Evolutionary conservation across 2,888 invertebrate genomes (phyloP), one percentile per base, ranked within the genome.

Genomic region (Diaphora mendica): DNA sequence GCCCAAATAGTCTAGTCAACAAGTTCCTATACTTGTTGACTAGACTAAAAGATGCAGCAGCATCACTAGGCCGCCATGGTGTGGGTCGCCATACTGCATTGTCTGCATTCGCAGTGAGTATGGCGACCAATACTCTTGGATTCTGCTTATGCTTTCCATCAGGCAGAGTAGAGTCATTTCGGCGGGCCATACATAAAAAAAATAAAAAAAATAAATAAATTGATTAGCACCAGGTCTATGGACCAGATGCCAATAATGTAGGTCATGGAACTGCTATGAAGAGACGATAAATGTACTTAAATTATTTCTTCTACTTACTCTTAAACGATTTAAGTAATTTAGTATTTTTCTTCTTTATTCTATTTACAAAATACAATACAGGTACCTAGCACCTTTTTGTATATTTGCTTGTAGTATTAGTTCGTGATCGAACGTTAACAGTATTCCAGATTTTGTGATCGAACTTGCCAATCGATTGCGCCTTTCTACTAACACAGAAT

Each of bases 401-500:
- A 20, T 59, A 59, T 59, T n/a, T 59, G 3, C 59, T 26, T 59
- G 26, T 26, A 13, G 59, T 59, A 59, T 11, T 30, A 30, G 26
- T 13, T 59, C 7, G 59, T 30, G 59, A 30, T 59, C 59, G 0
- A 59, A 59, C 26, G 59, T 15, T 30, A 62, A 62, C 17, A 62
- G 30, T 30, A 62, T 30, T 17, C 17, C 30, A 62, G 2, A 62
- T 62, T 62, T 30, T 62, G 30, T 17, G 62, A 26, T 62, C 30
- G 15, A 62, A 17, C 26, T 17, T 30, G 15, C 17, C 62, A 30
- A 62, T 7, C 8, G 30, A 59, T 26, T 26, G 59, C 71, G 77
- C 77, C 73, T 73, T 71, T 71, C 71, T 73, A 73, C 70, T 78
- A 71, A 78, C 77, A 77, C 70, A 64, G 79, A 81, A 80, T 81